Base-by-base conservation (phyloP, 2,888 invertebrate species). In the Oligia strigilis region DNA sequence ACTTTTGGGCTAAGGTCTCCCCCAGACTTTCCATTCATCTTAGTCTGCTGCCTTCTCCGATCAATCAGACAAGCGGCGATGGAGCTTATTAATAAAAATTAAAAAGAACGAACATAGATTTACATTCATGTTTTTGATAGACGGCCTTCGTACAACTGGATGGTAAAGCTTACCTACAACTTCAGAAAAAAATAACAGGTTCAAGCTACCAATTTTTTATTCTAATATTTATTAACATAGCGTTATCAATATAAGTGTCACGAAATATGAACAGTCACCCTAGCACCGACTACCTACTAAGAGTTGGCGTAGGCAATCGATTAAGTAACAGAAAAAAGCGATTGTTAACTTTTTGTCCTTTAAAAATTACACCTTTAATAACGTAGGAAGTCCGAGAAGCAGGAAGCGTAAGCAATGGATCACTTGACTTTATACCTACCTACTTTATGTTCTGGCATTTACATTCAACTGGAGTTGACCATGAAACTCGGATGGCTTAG, bases 401-500 rank as follows among this genome's bases (percentile, higher is more conserved):
- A 93, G 93, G 93, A 93, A 93, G 90, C 75, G 69, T 84, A 85
- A 84, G 83, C 88, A 85, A 92, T 92, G 88, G 88, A 91, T 92
- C 88, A 85, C 75, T 88, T 80, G 72, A 76, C 74, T 83, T 73
- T 52, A 89, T 88, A 88, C 83, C 43, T 78, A 66, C 36, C 78
- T 72, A 43, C 73, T 55, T 89, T 89, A 91, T 88, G 85, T 84
- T 84, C 86, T 95, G 95, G 90, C 95, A 95, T 95, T 96, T 93
- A 93, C 89, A 88, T 90, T 88, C 86, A 90, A 91, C 92, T 90
- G 84, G 79, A 84, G 92, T 92, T 94, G 94, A 88, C 96, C 95
- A 89, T 95, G 96, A 96, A 91, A 88, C 87, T 83, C 89, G 91
- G 90, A 94, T 91, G 92, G 94, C 93, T 94, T 92, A 92, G 90